Base-by-base conservation (phyloP, 1,140 invertebrate species). In the Rhizoglyphus robini region DNA sequence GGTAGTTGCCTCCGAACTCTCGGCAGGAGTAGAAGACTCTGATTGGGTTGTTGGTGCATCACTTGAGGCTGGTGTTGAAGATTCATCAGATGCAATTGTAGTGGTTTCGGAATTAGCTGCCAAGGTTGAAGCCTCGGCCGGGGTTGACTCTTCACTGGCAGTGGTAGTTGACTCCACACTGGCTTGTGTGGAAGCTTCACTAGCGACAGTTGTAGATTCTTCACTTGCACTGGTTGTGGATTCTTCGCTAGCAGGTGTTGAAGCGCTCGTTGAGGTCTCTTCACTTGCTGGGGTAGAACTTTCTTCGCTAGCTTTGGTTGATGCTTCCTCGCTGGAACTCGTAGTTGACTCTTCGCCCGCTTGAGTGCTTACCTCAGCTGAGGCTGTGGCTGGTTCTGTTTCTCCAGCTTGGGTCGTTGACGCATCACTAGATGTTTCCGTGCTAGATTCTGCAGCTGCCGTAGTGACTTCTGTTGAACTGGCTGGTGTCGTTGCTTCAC, bases 231-330 rank as follows among this genome's bases (percentile, higher is more conserved):
- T 54, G 8, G 51, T 54, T 5, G 51, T 54, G 8, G 51, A 27
- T 32, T 54, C 51, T 32, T 54, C 51, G 20, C 51, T 54, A 20
- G 51, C 51, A 27, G 23, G 8, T 11, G 51, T 54, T 32, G 51
- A 11, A 20, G 51, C 51, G 15, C 5, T 20, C 8, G 51, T 54
- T 32, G 51, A 11, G 23, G 51, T 54, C 20, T 54, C 20, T 8
- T 54, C 51, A 32, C 8, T 8, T 25, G 51, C 51, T 54, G 8
- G 8, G 15, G 51, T 54, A 23, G 51, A 11, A 11, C 8, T 8
- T 60, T 60, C 30, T 11, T 60, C 58, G 29, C 58, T 60, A 11
- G 58, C 15, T 32, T 30, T 15, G 18, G 58, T 60, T 41, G 58
- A 34, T 32, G 58, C 25, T 2, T 60, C 27, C n/a, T 60, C 58